Conservation (phyloP, 2,113 vertebrate species). For the Rousettus leschenaultii region DNA sequence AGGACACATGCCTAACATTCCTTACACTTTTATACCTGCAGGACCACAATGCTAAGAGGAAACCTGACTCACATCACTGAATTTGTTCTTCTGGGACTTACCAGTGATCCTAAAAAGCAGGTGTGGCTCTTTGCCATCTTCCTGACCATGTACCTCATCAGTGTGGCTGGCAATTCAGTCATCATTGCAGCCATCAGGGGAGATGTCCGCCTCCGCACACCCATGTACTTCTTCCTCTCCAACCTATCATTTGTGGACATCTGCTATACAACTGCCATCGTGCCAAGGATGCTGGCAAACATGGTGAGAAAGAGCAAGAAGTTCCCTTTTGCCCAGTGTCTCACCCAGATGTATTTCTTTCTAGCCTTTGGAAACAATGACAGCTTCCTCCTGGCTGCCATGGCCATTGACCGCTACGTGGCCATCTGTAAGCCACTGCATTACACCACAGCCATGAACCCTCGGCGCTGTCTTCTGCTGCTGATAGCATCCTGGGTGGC, state of each 20-base stretch:
- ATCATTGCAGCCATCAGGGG: conserved; percentile 49
- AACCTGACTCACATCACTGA: conserved; percentile 48
- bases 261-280: conserved; percentile 49
- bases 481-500: neutral
- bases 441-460: conserved; percentile 38
- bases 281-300: conserved; percentile 58
- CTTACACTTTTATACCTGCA: neutral
- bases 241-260: conserved; percentile 60
- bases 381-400: conserved; percentile 37
- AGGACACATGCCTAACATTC: neutral
- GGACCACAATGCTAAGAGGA: neutral
- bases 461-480: neutral
- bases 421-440: conserved; percentile 52
- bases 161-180: conserved; percentile 43
- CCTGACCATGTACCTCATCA: conserved; percentile 59
- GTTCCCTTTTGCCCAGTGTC: conserved; percentile 34
- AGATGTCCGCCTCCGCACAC: conserved; percentile 39
- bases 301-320: conserved; percentile 30
- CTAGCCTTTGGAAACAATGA: conserved; percentile 41
- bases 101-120: conserved; percentile 22
- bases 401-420: conserved; percentile 15
- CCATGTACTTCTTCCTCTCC: conserved; percentile 69
- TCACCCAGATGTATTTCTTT: conserved; percentile 72
- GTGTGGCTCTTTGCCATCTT: conserved; percentile 53
- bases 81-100: conserved; percentile 64